Evolutionary conservation across 2,113 vertebrate species (phyloP).

Genomic region (Ploceus nigricollis): DNA sequence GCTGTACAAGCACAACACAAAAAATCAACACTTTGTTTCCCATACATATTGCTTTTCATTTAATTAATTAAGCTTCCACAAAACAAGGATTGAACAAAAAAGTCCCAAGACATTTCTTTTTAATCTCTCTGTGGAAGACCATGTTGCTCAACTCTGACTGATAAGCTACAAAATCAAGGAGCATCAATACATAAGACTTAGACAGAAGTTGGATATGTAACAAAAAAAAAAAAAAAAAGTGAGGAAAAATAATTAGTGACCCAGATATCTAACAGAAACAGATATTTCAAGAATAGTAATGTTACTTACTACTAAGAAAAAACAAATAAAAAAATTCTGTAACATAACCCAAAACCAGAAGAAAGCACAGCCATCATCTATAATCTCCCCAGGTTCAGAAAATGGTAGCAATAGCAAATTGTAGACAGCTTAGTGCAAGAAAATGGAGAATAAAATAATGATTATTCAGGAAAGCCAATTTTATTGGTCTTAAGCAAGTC

Average conservation of each 20-base stretch:
- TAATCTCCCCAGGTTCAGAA: neutral
- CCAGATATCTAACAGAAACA: neutral
- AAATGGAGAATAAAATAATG: neutral
- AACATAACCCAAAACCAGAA: neutral
- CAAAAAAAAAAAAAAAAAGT: neutral
- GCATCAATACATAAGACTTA: accelerated
- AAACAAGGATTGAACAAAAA: neutral
- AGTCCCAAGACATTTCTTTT: neutral
- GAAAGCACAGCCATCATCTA: neutral
- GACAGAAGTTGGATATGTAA: neutral
- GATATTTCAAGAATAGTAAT: neutral
- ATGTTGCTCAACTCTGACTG: neutral
- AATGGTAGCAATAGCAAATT: neutral
- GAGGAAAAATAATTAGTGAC: neutral
- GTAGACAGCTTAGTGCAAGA: neutral
- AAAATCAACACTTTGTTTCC: neutral
- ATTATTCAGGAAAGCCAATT: neutral
- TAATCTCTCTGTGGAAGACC: neutral
- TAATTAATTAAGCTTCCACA: neutral
- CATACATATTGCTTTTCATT: neutral
- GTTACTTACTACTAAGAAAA: neutral
- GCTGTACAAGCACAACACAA: neutral
- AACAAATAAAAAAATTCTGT: neutral
- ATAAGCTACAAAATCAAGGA: neutral
- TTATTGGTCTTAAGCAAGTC: neutral